Conservation (phyloP, 2,888 invertebrate genomes). For the Torymus aiolomorphi region DNA sequence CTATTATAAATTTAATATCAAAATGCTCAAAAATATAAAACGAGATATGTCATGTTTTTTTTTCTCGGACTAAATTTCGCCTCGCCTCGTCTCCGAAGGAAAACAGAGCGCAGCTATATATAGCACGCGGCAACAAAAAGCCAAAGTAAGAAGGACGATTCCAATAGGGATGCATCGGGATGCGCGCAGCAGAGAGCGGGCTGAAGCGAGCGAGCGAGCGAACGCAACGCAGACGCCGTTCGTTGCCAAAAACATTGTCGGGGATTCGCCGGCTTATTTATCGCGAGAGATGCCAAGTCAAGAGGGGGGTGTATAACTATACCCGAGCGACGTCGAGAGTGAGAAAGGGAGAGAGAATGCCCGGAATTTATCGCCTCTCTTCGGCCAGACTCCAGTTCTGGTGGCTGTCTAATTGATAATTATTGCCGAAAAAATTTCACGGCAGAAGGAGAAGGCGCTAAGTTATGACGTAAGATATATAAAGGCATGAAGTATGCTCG, state of each 20-base stretch:
- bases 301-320: neutral
- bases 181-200: neutral
- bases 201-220: conserved; percentile 24
- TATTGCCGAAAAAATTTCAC: conserved; percentile 5
- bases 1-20: no score
- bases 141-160: conserved; percentile 3
- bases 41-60: no score
- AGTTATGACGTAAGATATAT: no score
- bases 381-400: neutral
- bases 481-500: neutral
- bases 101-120: no score
- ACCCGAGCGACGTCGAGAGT: neutral
- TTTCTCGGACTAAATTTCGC: no score
- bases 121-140: neutral
- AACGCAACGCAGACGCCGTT: conserved; percentile 30
- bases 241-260: conserved; percentile 49
- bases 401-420: conserved; percentile 35
- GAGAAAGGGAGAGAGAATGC: neutral
- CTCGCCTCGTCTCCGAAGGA: no score
- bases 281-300: conserved; percentile 20
- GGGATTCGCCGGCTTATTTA: conserved; percentile 43
- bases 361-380: conserved; percentile 27
- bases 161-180: conserved; percentile 29
- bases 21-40: no score
- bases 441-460: neutral